Evolutionary conservation across 1,140 invertebrate species (phyloP).

Genomic region (Nasonia vitripennis): DNA sequence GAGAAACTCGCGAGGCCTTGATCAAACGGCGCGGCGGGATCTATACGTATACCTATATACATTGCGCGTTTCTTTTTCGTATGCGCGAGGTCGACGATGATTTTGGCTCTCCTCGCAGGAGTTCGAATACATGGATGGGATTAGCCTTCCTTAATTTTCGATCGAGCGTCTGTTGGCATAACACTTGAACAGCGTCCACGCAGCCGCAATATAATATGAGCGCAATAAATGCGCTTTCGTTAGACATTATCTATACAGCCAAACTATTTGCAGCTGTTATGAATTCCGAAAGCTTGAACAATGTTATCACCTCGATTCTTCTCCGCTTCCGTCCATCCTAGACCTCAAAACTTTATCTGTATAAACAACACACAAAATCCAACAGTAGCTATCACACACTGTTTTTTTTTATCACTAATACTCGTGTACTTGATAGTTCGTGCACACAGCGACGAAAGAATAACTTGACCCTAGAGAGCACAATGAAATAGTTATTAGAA

Average conservation of each 20-base stretch:
- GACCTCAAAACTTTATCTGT: not conserved
- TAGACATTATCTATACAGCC: no score
- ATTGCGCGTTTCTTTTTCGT: not conserved
- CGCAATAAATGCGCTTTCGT: no score
- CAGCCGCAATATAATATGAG: no score
- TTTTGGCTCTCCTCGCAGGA: not conserved
- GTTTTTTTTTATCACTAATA: no score
- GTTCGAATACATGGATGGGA: no score
- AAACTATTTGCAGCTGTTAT: no score
- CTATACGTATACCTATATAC: not conserved
- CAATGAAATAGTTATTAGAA: not conserved
- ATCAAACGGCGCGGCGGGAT: not conserved
- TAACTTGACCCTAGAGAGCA: not conserved
- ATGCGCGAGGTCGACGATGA: not conserved
- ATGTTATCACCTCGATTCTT: not conserved
- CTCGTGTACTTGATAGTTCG: no score
- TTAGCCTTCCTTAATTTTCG: no score
- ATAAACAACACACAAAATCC: not conserved
- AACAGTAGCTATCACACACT: no score
- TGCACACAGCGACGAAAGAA: not conserved
- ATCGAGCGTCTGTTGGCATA: no score
- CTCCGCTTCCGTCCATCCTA: not conserved
- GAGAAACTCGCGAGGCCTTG: not conserved
- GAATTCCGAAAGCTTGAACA: not conserved
- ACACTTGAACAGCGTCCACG: no score